Evolutionary conservation across 2,888 invertebrate species (phyloP).

Genomic region (Perdita meconis): DNA sequence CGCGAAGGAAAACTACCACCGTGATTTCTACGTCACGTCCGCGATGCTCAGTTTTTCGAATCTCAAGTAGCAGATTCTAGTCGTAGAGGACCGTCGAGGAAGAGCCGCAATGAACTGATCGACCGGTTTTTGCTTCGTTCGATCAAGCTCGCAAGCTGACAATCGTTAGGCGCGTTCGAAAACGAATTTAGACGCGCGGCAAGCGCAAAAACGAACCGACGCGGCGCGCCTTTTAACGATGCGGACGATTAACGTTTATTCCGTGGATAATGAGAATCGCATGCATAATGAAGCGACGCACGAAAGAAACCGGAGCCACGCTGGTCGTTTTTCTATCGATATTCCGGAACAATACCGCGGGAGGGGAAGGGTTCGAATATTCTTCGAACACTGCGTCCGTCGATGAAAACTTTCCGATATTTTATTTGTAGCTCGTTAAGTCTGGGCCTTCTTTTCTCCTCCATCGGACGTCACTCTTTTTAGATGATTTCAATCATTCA

Average conservation of each 20-base stretch:
- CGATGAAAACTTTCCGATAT: neutral
- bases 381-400: neutral
- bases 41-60: too few relatives aligned
- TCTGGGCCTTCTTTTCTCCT: too few relatives aligned
- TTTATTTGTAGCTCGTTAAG: neutral
- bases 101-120: neutral
- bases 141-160: neutral
- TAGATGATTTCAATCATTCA: neutral
- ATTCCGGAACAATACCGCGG: conserved; percentile 19
- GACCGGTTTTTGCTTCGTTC: neutral
- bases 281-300: conserved; percentile 47
- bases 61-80: neutral
- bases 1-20: too few relatives aligned
- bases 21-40: too few relatives aligned
- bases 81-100: neutral
- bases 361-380: neutral
- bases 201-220: neutral
- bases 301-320: conserved; percentile 15
- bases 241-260: conserved; percentile 49
- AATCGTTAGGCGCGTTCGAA: neutral
- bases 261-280: conserved; percentile 44
- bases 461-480: too few relatives aligned
- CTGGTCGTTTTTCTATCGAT: conserved; percentile 33
- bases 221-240: conserved; percentile 34
- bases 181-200: conserved; percentile 4